Conservation (phyloP, 2,888 invertebrate genomes). For the Athalia rosae region DNA sequence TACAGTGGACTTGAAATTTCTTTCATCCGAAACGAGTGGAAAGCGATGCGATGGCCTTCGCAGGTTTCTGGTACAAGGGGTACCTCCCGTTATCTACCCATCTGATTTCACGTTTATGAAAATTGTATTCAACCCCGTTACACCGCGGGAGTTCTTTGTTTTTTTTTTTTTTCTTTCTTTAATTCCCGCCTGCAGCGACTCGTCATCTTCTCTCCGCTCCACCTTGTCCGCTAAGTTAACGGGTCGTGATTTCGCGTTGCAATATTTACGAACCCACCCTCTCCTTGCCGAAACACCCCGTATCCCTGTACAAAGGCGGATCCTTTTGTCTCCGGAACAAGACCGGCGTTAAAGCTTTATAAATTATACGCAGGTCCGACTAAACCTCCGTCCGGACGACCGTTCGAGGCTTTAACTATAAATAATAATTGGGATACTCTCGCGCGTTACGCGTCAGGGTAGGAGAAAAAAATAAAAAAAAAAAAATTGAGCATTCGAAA, state of each 20-base stretch:
- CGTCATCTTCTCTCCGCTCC: background rate
- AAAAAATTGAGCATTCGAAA: too few relatives aligned
- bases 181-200: too few relatives aligned
- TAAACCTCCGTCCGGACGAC: background rate
- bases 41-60: too few relatives aligned
- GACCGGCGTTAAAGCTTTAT: background rate
- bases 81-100: slow-evolving; percentile 25
- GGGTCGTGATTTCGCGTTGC: slow-evolving; percentile 15
- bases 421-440: too few relatives aligned
- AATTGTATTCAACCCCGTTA: slow-evolving; percentile 27
- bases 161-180: too few relatives aligned
- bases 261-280: slow-evolving; percentile 24
- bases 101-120: slow-evolving; percentile 39
- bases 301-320: background rate
- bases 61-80: background rate
- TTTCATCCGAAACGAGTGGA: background rate
- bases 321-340: slow-evolving; percentile 24
- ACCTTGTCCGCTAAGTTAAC: slow-evolving; percentile 2
- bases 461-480: too few relatives aligned
- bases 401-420: too few relatives aligned
- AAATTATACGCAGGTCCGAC: background rate
- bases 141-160: too few relatives aligned
- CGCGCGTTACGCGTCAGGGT: too few relatives aligned
- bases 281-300: background rate
- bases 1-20: slow-evolving; percentile 10